phyloP scores from a whole-genome alignment of 2,113 vertebrate genomes.

The Centropristis striata region DNA sequence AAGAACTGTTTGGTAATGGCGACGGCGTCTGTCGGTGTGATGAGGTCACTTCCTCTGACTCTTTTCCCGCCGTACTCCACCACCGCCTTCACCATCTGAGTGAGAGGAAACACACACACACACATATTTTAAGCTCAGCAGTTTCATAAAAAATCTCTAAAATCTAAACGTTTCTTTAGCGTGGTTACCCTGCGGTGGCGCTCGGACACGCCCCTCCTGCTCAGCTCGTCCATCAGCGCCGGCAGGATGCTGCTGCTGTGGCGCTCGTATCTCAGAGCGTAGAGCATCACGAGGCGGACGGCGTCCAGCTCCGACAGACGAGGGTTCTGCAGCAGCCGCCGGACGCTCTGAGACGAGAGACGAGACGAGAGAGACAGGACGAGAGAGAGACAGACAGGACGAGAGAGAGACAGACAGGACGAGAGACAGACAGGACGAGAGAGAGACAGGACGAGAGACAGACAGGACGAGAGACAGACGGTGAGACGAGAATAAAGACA shows the following conservation, averaged over 20 bases:
- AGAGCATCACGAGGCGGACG: constrained; percentile 92
- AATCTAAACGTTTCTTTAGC: too few species aligned
- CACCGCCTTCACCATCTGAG: constrained; percentile 90
- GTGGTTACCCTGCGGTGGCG: constrained; percentile 88
- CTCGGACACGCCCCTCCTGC: constrained; percentile 87
- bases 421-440: too few species aligned
- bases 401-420: background rate
- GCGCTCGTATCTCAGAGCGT: constrained; percentile 94
- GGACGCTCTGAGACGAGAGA: constrained; percentile 90
- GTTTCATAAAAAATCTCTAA: too few species aligned
- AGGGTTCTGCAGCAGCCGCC: constrained; percentile 91
- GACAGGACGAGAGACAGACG: background rate
- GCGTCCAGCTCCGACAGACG: constrained; percentile 90
- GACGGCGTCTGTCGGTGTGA: constrained; percentile 93
- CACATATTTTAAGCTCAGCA: too few species aligned
- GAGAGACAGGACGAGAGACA: background rate
- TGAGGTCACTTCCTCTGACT: constrained; percentile 93
- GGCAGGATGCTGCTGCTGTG: constrained; percentile 92
- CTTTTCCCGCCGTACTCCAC: constrained; percentile 96
- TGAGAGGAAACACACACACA: constrained; percentile 8
- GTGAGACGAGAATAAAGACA: too few species aligned
- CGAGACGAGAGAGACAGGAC: too few species aligned
- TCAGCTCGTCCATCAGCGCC: constrained; percentile 89
- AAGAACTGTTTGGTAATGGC: constrained; percentile 98
- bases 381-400: background rate